Evolutionary conservation across 2,888 invertebrate species (phyloP), one percentile per base, ranked within the genome.

Genomic region (Carterocephalus palaemon): DNA sequence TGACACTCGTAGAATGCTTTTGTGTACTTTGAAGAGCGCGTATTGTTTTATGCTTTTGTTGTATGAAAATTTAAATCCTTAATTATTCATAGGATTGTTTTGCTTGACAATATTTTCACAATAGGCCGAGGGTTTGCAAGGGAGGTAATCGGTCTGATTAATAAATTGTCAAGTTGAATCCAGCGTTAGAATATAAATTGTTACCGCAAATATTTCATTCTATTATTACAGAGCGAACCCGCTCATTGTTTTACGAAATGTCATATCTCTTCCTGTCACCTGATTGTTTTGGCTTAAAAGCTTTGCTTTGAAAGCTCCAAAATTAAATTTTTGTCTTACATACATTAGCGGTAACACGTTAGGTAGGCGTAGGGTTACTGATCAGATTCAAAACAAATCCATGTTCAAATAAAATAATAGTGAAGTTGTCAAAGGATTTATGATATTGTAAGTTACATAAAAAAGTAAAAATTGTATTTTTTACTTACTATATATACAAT

Each of bases 91-190:
- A 78, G 84, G 81, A 86, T 82, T 86, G 85, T 86, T 83, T 76
- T 70, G 75, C 67, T 65, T 67, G 75, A 78, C 81, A 83, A 82
- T 86, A 86, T 85, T 86, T 86, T 80, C 85, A 85, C 84, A 86
- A 86, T 83, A 82, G 83, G 67, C 75, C 70, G 61, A 71, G 74
- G 77, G 73, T 70, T 75, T 67, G 73, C 72, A 64, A 66, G 85
- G 79, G 82, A 73, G 79, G 85, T 83, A 86, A 86, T 86, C 83
- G 84, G 75, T 82, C 81, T 86, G 86, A 86, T 85, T 85, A 86
- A 86, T 86, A 86, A 85, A 86, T 86, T 86, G 86, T 85, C 86
- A 86, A 85, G 77, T 83, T 81, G 84, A 78, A 86, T 85, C 83
- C 86, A 78, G 74, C 62, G 80, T 75, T 81, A 78, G 79, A 81